Base-by-base conservation (phyloP, 2,888 invertebrate genomes). In the Sinohyriopsis cumingii region DNA sequence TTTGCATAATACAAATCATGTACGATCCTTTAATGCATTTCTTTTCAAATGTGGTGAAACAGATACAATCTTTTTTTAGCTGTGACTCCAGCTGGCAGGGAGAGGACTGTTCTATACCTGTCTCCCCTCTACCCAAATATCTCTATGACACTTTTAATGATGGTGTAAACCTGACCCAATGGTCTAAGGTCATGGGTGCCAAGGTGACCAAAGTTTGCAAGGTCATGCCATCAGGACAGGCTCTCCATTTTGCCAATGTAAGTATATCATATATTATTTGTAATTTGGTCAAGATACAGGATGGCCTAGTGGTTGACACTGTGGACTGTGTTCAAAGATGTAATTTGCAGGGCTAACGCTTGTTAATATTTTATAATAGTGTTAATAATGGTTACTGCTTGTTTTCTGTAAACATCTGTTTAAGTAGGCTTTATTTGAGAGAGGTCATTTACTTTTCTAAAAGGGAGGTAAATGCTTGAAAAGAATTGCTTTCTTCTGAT, bases 241-340 rank as follows among this genome's bases (percentile, higher is more conserved):
- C 89, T 22, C 77, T 91, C 20, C 90, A 90, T 78, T 90, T 90
- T 78, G 85, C 82, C 63, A 89, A 89, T 77, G 90, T 90, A 77
- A 73, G 85, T 73, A 67, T 54, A 7, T 28, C 28, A n/a, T 59
- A n/a, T 24, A 33, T 28, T 45, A 15, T 20, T 55, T 59, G n/a
- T 60, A 60, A n/a, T 18, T 25, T n/a, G 9, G 33, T 33, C 2
- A 45, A 3, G 15, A 12, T 45, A 15, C 45, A 45, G 45, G 15
- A 45, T 45, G 12, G 45, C 45, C 45, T 45, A 45, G 15, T 45
- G 45, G 45, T 45, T 45, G 45, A 45, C 45, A 45, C 15, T 33
- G 33, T 33, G 33, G 33, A 33, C 33, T 33, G 9, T 3, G 3
- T 45, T 45, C 3, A 0, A 45, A 45, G 45, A 45, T 45, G 45